phyloP scores from a whole-genome alignment of 2,888 invertebrate genomes.

The Vanessa cardui region DNA sequence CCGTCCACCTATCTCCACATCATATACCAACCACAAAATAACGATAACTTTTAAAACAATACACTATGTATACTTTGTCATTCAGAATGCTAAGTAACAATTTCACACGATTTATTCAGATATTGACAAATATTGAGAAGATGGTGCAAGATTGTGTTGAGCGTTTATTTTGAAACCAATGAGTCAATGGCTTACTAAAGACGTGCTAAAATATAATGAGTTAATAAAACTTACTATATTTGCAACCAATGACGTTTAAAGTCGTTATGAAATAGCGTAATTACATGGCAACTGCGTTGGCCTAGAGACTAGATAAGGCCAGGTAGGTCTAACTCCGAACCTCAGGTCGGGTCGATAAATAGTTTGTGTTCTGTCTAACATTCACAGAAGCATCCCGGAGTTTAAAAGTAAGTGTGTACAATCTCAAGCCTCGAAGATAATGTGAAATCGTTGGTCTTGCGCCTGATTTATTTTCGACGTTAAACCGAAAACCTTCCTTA shows the following conservation, averaged over 20 bases:
- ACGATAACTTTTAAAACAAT: not conserved
- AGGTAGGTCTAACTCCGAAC: too few relatives aligned
- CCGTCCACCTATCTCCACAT: not conserved
- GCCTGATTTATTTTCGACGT: too few relatives aligned
- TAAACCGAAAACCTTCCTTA: too few relatives aligned
- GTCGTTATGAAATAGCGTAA: not conserved
- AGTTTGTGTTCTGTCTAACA: too few relatives aligned
- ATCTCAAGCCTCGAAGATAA: too few relatives aligned
- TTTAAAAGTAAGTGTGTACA: too few relatives aligned
- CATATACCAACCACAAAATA: not conserved
- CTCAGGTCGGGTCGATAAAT: too few relatives aligned
- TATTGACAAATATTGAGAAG: conserved; percentile 1
- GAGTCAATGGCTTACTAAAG: conserved; percentile 1
- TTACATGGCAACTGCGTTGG: too few relatives aligned
- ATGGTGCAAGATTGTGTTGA: not conserved
- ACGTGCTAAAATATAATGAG: not conserved
- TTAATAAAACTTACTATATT: too few relatives aligned
- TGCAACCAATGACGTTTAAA: not conserved
- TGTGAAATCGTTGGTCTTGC: too few relatives aligned
- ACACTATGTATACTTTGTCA: not conserved
- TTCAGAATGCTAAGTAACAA: not conserved
- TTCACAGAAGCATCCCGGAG: too few relatives aligned
- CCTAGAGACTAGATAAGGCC: too few relatives aligned
- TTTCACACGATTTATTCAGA: not conserved
- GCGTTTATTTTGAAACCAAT: not conserved